Percentiles rank a stretch among this genome's conserved stretches.
Evolutionary conservation across 2,888 invertebrate genomes (phyloP).

Genomic region (Ametastegia equiseti): DNA sequence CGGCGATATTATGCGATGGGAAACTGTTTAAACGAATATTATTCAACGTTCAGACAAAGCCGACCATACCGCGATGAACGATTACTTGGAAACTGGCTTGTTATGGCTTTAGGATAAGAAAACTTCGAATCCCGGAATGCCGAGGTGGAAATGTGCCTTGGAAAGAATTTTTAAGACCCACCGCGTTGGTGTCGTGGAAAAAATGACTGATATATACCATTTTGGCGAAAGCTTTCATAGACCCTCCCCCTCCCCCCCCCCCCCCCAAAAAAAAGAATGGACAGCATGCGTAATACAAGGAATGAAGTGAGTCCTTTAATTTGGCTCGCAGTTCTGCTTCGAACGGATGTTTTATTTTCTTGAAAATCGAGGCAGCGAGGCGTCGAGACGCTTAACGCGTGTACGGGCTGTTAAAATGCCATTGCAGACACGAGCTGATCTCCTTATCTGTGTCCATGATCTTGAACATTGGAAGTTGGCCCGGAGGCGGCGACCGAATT

Average conservation of each 20-base stretch:
- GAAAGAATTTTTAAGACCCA: too few relatives aligned
- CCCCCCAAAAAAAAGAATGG: too few relatives aligned
- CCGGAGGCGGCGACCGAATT: conserved; percentile 22
- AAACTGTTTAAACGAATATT: conserved; percentile 30
- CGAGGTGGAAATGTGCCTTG: too few relatives aligned
- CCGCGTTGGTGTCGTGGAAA: too few relatives aligned
- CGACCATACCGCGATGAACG: background rate
- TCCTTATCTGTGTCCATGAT: conserved; percentile 61
- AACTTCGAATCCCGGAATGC: too few relatives aligned
- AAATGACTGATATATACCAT: too few relatives aligned
- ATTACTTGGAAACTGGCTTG: background rate
- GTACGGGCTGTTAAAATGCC: conserved; percentile 62
- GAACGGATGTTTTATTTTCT: background rate
- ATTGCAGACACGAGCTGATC: conserved; percentile 65
- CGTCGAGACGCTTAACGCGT: conserved; percentile 42
- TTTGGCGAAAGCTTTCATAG: too few relatives aligned
- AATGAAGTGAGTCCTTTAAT: background rate
- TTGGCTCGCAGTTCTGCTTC: background rate
- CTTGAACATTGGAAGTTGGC: conserved; percentile 50
- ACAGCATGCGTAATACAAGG: background rate
- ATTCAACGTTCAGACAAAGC: background rate
- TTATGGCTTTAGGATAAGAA: too few relatives aligned
- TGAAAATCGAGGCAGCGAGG: background rate
- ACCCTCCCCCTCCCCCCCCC: too few relatives aligned
- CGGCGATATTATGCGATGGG: conserved; percentile 7